Base-by-base conservation (phyloP, 2,888 invertebrate genomes). In the Protonemura montana region DNA sequence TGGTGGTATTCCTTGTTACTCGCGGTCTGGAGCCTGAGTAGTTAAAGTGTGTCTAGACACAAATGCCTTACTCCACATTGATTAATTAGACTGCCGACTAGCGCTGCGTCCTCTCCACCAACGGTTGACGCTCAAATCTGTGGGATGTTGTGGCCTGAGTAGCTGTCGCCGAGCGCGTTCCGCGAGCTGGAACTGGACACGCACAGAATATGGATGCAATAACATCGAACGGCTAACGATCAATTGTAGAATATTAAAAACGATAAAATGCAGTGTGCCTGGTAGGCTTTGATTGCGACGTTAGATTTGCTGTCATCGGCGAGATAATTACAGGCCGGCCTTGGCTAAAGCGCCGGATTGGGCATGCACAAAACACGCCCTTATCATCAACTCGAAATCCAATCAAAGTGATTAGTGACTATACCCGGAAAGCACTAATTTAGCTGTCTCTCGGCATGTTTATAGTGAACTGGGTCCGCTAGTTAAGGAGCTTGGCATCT, bases 41-140 rank as follows among this genome's bases (percentile, higher is more conserved):
- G 81, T 81, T 81, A 81, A 81, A 81, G 30, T 81, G 81, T 81
- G 81, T 81, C 81, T 81, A 81, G 81, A 81, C 81, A 30, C 81
- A 81, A 81, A 30, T 81, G 81, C 29, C 81, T 81, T 29, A 81
- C 81, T 81, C 81, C 27, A 81, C 30, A 81, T 81, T 81, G 81
- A 81, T 81, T 29, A 81, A 81, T 81, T 81, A 78, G 27, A 78
- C 26, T 21, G 59, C 13, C 59, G 59, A 59, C 16, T 59, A 13
- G 6, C 21, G 7, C 59, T 59, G 16, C 59, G 13, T 59, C 59
- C 59, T 59, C 59, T 59, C 78, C n/a, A 13, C 78, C 27, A 78
- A 78, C 78, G 25, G 27, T 28, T 28, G 21, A 10, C 28, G 28
- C 78, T 28, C 78, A 26, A 26, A 26, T 78, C 78, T 78, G n/a